A percentile compares a stretch with the other conserved stretches of the same genome.
Conservation (phyloP, 2,888 invertebrate genomes). For the Acleris cristana region DNA sequence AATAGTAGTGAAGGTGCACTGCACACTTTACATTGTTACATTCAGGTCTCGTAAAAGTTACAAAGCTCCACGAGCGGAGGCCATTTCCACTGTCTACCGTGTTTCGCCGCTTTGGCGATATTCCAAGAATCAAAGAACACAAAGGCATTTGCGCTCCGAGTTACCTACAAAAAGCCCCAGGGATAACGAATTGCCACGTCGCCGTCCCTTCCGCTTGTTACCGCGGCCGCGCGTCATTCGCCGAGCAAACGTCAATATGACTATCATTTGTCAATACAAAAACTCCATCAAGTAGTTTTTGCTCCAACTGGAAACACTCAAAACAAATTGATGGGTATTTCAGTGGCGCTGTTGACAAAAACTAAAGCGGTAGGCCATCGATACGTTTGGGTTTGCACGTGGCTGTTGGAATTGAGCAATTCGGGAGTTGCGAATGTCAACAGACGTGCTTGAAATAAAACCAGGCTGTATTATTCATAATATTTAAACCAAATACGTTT, state of each 20-base stretch:
- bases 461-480: constrained; percentile 22
- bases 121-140: constrained; percentile 24
- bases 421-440: constrained; percentile 15
- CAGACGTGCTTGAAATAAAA: constrained; percentile 21
- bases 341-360: constrained; percentile 6
- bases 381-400: neutral
- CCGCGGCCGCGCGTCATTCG: constrained; percentile 5
- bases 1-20: constrained; percentile 1
- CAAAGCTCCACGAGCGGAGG: constrained; percentile 10
- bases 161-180: constrained; percentile 24
- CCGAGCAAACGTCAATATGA: constrained; percentile 22
- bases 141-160: constrained; percentile 18
- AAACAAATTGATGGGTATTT: constrained; percentile 18
- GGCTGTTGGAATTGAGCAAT: constrained; percentile 5
- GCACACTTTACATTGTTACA: constrained; percentile 10
- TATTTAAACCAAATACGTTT: constrained; percentile 23
- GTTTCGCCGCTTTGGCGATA: constrained; percentile 22
- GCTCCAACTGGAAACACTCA: constrained; percentile 1
- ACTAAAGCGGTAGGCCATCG: constrained; percentile 3
- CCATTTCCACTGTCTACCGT: constrained; percentile 14
- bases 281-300: constrained; percentile 23
- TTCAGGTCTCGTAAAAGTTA: constrained; percentile 10
- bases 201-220: constrained; percentile 20
- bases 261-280: constrained; percentile 24
- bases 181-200: constrained; percentile 23